phyloP scores from a whole-genome alignment of 2,888 invertebrate species.

The Thereva nobilitata region DNA sequence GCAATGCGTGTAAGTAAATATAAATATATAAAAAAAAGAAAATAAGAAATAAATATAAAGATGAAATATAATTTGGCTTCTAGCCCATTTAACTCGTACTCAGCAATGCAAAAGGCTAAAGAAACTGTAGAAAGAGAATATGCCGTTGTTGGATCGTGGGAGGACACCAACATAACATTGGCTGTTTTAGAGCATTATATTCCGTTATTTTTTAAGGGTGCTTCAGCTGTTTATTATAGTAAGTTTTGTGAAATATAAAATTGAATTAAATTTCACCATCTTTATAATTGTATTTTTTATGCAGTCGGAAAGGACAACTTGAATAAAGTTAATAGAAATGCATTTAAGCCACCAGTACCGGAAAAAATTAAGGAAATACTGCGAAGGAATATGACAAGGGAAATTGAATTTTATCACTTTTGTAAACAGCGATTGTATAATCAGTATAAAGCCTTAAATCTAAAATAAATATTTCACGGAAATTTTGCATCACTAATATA shows the following conservation, averaged over 20 bases:
- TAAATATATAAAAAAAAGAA: background rate
- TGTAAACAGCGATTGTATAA: slow-evolving; percentile 82
- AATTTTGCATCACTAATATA: too few relatives aligned
- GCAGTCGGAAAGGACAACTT: slow-evolving; percentile 75
- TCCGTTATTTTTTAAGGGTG: slow-evolving; percentile 76
- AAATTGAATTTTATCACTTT: slow-evolving; percentile 90
- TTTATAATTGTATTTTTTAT: slow-evolving; percentile 66
- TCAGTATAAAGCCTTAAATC: slow-evolving; percentile 74
- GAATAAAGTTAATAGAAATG: slow-evolving; percentile 80
- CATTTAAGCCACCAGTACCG: slow-evolving; percentile 84
- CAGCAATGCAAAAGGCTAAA: slow-evolving; percentile 77
- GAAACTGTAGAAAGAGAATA: slow-evolving; percentile 79
- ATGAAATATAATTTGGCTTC: slow-evolving; percentile 1
- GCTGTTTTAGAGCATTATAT: slow-evolving; percentile 77
- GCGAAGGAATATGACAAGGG: slow-evolving; percentile 81
- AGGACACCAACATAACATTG: slow-evolving; percentile 78
- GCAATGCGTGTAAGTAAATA: slow-evolving; percentile 26
- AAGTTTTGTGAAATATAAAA: slow-evolving; percentile 66
- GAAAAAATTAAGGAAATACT: slow-evolving; percentile 85
- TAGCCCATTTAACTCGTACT: slow-evolving; percentile 77
- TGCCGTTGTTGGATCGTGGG: slow-evolving; percentile 80
- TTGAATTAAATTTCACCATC: slow-evolving; percentile 88
- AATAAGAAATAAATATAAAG: background rate
- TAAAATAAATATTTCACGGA: slow-evolving; percentile 34
- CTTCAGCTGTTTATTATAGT: slow-evolving; percentile 74